Evolutionary conservation across 2,888 invertebrate species (phyloP).

Genomic region (Spodoptera littoralis): DNA sequence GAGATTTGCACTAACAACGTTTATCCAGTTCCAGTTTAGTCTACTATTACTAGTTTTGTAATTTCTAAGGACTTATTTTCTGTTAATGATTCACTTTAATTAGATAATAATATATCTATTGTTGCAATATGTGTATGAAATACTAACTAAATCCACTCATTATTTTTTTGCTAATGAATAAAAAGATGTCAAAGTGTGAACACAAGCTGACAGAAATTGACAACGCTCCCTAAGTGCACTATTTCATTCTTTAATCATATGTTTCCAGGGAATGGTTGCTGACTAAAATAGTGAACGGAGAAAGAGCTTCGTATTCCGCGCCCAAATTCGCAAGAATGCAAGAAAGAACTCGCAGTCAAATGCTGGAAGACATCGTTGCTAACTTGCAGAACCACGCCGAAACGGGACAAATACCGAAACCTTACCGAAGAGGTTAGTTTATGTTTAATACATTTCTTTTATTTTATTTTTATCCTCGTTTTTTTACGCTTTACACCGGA

Average conservation of each 20-base stretch:
- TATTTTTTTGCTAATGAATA: too few relatives aligned
- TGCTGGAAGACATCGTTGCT: conserved; percentile 98
- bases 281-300: conserved; percentile 97
- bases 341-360: conserved; percentile 96
- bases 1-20: too few relatives aligned
- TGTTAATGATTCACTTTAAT: too few relatives aligned
- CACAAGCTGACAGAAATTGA: too few relatives aligned
- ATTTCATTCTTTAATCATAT: conserved; percentile 7
- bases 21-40: background rate
- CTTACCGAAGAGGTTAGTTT: conserved; percentile 93
- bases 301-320: conserved; percentile 97
- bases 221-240: conserved; percentile 10
- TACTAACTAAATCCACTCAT: too few relatives aligned
- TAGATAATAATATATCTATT: too few relatives aligned
- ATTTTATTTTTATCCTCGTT: too few relatives aligned
- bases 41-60: background rate
- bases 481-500: too few relatives aligned
- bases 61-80: background rate
- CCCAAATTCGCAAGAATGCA: conserved; percentile 98
- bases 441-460: too few relatives aligned
- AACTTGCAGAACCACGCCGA: conserved; percentile 98
- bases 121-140: too few relatives aligned
- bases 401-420: conserved; percentile 98
- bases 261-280: conserved; percentile 94
- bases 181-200: too few relatives aligned